Conservation (phyloP, 2,888 invertebrate species). For the Drosophila kokeensis region DNA sequence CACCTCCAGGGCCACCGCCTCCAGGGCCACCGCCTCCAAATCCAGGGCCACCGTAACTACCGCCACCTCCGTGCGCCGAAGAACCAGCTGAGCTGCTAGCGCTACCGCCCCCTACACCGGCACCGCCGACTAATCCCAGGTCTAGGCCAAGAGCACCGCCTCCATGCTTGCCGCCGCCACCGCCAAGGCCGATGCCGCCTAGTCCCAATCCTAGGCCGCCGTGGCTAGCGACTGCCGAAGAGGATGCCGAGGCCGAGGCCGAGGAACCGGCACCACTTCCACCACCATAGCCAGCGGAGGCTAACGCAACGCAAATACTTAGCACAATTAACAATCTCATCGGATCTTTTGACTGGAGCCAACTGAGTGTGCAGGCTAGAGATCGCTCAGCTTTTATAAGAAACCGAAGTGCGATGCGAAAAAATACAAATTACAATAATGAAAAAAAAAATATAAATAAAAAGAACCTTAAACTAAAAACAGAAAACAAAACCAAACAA, state of each 20-base stretch:
- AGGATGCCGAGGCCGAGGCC: constrained; percentile 50
- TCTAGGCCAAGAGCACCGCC: constrained; percentile 13
- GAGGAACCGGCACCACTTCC: constrained; percentile 47
- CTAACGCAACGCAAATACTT: constrained; percentile 67
- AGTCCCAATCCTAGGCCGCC: constrained; percentile 40
- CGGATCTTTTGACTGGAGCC: constrained; percentile 53
- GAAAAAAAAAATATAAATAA: constrained; percentile 30
- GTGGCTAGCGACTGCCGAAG: constrained; percentile 40
- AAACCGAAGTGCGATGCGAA: constrained; percentile 12
- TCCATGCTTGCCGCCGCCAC: constrained; percentile 35
- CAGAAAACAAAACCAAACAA: constrained; percentile 26
- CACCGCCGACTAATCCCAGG: constrained; percentile 8
- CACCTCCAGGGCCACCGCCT: constrained; percentile 3
- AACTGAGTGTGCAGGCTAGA: constrained; percentile 56
- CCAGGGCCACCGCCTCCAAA: constrained; percentile 19
- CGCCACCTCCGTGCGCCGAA: constrained; percentile 26
- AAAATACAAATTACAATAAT: constrained; percentile 36
- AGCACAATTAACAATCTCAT: constrained; percentile 77
- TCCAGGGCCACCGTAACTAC: constrained; percentile 20
- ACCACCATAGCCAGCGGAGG: constrained; percentile 66
- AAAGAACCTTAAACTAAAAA: constrained; percentile 17
- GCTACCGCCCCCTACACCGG: constrained; percentile 6
- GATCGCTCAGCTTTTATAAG: constrained; percentile 62
- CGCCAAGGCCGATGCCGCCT: constrained; percentile 38
- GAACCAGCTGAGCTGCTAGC: constrained; percentile 14